Conservation (phyloP, 1,140 invertebrate genomes). For the Drosophila bipectinata region DNA sequence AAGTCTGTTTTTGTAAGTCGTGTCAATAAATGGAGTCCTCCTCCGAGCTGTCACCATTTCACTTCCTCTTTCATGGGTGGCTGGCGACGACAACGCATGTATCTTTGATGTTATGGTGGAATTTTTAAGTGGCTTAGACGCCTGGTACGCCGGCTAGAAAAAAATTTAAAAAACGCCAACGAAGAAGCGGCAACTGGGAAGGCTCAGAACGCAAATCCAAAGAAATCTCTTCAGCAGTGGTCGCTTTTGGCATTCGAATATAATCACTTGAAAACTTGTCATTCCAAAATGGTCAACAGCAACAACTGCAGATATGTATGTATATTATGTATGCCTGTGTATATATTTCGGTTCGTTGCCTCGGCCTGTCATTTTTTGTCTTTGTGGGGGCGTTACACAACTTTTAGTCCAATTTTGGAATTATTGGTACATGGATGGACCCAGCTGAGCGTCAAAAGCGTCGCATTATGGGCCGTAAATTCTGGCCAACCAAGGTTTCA, state of each 20-base stretch:
- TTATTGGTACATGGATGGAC: conserved; percentile 2
- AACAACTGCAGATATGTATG: not conserved
- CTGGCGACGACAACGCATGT: conserved; percentile 4
- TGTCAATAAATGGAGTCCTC: conserved; percentile 8
- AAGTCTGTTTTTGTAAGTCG: not conserved
- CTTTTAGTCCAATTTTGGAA: conserved; percentile 33
- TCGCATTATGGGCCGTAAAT: conserved; percentile 3
- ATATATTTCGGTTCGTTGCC: conserved; percentile 31
- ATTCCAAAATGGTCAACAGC: conserved; percentile 38
- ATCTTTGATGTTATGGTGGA: conserved; percentile 15
- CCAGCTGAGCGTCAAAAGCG: conserved; percentile 1
- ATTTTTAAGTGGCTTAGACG: conserved; percentile 14
- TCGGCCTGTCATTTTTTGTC: conserved; percentile 7
- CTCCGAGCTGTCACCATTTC: conserved; percentile 3
- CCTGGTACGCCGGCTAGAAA: conserved; percentile 10
- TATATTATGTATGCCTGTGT: not conserved
- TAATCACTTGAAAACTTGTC: conserved; percentile 48
- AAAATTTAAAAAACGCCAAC: conserved; percentile 6
- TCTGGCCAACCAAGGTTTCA: not conserved
- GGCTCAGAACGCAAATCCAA: conserved; percentile 15
- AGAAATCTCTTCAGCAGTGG: conserved; percentile 15
- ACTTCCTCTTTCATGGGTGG: conserved; percentile 7
- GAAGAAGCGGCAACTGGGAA: not conserved
- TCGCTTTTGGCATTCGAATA: conserved; percentile 17
- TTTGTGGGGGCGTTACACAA: conserved; percentile 17